Percentiles rank a stretch among this genome's conserved stretches.
phyloP scores from a whole-genome alignment of 2,113 vertebrate genomes.

The Lepus timidus region DNA sequence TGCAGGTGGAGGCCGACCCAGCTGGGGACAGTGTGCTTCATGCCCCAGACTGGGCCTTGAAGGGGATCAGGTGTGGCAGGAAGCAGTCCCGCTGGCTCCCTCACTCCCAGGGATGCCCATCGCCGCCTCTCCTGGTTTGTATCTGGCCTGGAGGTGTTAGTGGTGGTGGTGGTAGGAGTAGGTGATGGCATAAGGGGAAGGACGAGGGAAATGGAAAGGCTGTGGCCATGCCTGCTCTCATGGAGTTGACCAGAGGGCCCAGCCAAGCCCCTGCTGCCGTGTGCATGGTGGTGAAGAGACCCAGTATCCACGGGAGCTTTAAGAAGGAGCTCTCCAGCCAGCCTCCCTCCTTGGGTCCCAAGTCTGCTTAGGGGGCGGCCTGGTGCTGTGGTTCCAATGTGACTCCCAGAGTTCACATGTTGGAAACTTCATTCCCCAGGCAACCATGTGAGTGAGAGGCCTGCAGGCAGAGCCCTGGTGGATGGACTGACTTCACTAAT shows the following conservation, averaged over 20 bases:
- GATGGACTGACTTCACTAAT: not conserved
- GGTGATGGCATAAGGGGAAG: no score
- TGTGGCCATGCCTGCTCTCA: not conserved
- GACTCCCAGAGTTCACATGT: not conserved
- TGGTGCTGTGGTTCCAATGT: not conserved
- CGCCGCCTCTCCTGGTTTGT: not conserved
- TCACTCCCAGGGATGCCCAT: not conserved
- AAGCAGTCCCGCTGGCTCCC: not conserved
- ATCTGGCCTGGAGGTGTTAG: not conserved
- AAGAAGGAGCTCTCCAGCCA: not conserved
- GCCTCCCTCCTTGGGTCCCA: not conserved
- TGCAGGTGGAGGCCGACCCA: not conserved
- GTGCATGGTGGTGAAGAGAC: not conserved
- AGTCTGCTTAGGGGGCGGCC: not conserved
- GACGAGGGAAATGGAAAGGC: not conserved
- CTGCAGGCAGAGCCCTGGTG: not conserved
- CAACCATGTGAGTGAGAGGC: not conserved
- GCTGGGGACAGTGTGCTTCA: not conserved
- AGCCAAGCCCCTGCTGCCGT: rapidly evolving
- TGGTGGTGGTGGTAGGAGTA: no score
- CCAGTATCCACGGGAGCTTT: not conserved
- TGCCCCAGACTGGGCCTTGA: no score
- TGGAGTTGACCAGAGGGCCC: no score
- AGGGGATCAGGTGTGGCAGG: not conserved
- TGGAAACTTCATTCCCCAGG: not conserved